These are phyloP conservation scores for Ceratitis capitata DNA, from an alignment of 1,140 invertebrate genomes.

Conservation along the genomic window DNA sequence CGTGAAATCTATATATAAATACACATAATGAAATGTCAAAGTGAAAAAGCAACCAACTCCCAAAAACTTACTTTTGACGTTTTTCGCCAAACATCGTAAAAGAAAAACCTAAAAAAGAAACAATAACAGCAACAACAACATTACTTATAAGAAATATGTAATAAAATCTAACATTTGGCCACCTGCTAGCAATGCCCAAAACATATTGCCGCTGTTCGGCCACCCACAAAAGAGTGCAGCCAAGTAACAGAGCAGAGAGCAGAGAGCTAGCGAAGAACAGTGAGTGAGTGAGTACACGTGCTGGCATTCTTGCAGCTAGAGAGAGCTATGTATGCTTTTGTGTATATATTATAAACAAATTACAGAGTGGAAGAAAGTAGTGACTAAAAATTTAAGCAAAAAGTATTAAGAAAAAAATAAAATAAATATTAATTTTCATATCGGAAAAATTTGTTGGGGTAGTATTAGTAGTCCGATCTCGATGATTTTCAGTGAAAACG, in stretches of 20 bases:
- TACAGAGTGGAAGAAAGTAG: not conserved
- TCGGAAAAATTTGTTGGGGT: no score
- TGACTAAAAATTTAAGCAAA: no score
- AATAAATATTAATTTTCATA: no score
- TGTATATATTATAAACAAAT: not conserved
- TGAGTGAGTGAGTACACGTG: not conserved
- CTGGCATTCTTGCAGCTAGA: not conserved
- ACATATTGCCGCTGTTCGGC: not conserved
- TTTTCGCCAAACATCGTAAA: not conserved
- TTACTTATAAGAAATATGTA: not conserved
- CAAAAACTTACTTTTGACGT: constrained; percentile 26
- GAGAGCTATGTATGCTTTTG: not conserved
- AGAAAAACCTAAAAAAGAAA: not conserved
- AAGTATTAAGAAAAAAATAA: no score
- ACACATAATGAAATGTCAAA: not conserved
- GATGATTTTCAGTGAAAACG: no score
- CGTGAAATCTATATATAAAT: not conserved
- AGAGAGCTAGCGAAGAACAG: not conserved
- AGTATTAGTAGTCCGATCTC: no score
- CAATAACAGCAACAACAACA: constrained; percentile 6
- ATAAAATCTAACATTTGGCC: not conserved
- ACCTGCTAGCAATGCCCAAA: constrained; percentile 18
- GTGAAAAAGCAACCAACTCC: not conserved
- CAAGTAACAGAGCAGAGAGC: not conserved
- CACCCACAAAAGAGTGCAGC: constrained; percentile 33